These are phyloP conservation scores for Drosophila orosa DNA, from an alignment of 1,140 invertebrate genomes.

Conservation along the genomic window DNA sequence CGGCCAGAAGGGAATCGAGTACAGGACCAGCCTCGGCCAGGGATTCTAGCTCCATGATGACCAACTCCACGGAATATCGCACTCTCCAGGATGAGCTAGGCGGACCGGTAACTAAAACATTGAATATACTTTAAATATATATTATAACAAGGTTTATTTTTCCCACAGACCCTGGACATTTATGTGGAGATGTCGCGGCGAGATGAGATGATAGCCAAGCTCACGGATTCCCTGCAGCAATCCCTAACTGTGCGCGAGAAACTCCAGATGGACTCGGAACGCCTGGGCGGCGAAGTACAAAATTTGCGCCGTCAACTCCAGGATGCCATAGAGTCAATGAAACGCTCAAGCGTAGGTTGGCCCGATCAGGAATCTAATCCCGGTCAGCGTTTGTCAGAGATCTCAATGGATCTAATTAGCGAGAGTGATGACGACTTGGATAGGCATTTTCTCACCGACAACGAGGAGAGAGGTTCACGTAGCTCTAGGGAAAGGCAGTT, in stretches of 20 bases:
- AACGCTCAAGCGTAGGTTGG: conserved; percentile 61
- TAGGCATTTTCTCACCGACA: conserved; percentile 70
- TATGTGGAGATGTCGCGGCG: conserved; percentile 86
- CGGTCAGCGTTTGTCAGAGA: conserved; percentile 76
- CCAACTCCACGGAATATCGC: conserved; percentile 85
- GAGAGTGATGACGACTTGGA: conserved; percentile 81
- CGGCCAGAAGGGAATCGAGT: conserved; percentile 71
- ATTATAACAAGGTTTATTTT: not conserved
- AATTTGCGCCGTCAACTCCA: conserved; percentile 86
- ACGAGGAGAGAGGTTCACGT: conserved; percentile 69
- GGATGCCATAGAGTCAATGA: conserved; percentile 84
- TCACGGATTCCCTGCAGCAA: conserved; percentile 87
- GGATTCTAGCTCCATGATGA: conserved; percentile 81
- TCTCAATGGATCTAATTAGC: conserved; percentile 81
- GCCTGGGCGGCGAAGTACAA: conserved; percentile 87
- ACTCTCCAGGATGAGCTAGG: conserved; percentile 85
- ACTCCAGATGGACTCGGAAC: conserved; percentile 86
- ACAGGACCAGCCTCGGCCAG: conserved; percentile 70
- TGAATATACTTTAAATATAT: not conserved
- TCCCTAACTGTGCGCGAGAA: conserved; percentile 86
- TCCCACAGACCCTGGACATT: conserved; percentile 86
- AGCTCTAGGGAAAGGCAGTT: conserved; percentile 80
- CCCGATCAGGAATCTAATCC: conserved; percentile 81
- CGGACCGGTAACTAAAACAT: conserved; percentile 63
- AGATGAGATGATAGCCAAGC: conserved; percentile 86